Percentiles rank a stretch among this genome's conserved stretches.
These are phyloP conservation scores for Penaeus indicus DNA, from an alignment of 1,140 invertebrate genomes.

Conservation along the genomic window DNA sequence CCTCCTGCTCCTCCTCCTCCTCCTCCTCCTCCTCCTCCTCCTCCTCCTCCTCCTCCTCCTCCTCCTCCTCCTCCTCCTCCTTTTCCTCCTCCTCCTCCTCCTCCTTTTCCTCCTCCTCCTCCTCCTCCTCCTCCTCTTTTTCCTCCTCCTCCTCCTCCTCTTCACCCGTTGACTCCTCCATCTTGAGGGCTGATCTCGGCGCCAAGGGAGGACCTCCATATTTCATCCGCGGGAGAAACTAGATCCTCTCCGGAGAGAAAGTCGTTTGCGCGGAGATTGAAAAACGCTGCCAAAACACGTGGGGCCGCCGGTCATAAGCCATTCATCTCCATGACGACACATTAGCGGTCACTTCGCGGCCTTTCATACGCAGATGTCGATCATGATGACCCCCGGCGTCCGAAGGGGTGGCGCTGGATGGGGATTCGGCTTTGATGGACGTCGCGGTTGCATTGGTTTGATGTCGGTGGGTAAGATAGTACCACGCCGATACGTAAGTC, in stretches of 20 bases:
- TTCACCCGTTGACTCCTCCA: constrained; percentile 15
- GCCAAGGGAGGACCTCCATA: no score
- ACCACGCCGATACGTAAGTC: not conserved
- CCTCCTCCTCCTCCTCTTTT: not conserved
- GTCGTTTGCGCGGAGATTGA: not conserved
- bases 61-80: not conserved
- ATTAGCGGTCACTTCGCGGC: constrained; percentile 61
- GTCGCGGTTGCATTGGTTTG: not conserved
- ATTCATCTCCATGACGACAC: constrained; percentile 56
- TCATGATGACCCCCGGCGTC: constrained; percentile 51
- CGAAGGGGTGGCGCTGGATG: not conserved
- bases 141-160: no score
- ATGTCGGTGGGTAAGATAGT: not conserved
- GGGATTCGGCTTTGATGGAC: not conserved
- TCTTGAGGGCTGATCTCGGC: no score
- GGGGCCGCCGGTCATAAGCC: constrained; percentile 39
- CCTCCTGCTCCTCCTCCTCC: not conserved
- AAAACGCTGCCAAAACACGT: constrained; percentile 26
- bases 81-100: not conserved
- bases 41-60: not conserved
- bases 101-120: not conserved
- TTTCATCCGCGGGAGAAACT: not conserved
- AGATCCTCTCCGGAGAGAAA: not conserved
- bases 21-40: not conserved
- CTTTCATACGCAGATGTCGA: constrained; percentile 58